A percentile compares a stretch with the other conserved stretches of the same genome.
phyloP scores from a whole-genome alignment of 2,888 invertebrate species.

The Abscondita cerata region DNA sequence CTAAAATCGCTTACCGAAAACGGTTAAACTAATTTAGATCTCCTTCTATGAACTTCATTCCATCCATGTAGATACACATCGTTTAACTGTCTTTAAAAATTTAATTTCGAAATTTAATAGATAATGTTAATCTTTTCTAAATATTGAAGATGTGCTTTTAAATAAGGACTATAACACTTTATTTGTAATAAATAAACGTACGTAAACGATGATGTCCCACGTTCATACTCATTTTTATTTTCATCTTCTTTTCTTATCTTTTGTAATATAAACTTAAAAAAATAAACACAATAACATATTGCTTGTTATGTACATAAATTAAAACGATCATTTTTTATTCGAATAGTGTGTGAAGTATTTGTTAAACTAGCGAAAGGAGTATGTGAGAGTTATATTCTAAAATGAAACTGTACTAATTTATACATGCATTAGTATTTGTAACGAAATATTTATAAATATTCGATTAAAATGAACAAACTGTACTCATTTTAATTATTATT shows the following conservation, averaged over 20 bases:
- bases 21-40: constrained; percentile 13
- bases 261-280: too few relatives aligned
- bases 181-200: too few relatives aligned
- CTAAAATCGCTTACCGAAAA: constrained; percentile 40
- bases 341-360: constrained; percentile 5
- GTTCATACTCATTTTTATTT: too few relatives aligned
- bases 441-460: constrained; percentile 35
- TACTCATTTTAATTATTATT: constrained; percentile 1
- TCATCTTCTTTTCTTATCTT: too few relatives aligned
- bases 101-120: constrained; percentile 11
- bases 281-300: background rate
- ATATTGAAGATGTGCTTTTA: background rate
- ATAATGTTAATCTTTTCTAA: background rate
- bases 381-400: constrained; percentile 21
- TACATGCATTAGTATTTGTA: constrained; percentile 31
- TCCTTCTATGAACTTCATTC: constrained; percentile 36
- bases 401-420: constrained; percentile 24
- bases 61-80: constrained; percentile 43
- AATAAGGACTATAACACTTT: background rate
- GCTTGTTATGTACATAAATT: constrained; percentile 6
- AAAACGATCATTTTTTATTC: background rate
- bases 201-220: too few relatives aligned
- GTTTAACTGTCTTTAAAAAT: constrained; percentile 12
- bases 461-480: constrained; percentile 26
- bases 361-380: constrained; percentile 13